Conservation (phyloP, 2,113 vertebrate species). For the Daphoenositta chrysoptera region DNA sequence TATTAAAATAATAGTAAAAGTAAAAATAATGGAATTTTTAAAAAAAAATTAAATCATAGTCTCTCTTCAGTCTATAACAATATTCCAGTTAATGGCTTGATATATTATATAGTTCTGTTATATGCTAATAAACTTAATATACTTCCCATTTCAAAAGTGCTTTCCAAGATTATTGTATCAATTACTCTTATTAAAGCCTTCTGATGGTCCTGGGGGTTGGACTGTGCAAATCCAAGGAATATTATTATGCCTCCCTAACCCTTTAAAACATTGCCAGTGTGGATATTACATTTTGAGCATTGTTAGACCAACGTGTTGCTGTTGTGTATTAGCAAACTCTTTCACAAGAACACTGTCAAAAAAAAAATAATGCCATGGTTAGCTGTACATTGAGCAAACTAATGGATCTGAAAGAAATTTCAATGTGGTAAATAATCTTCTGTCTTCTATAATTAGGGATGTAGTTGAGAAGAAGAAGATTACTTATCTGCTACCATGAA, state of each 20-base stretch:
- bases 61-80: neutral
- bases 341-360: neutral
- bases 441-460: conserved; percentile 42
- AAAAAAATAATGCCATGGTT: neutral
- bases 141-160: conserved; percentile 3
- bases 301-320: neutral
- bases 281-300: accelerated
- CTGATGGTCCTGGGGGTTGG: neutral
- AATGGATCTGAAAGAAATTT: conserved; percentile 48
- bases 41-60: neutral
- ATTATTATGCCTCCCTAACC: neutral
- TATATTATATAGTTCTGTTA: conserved; percentile 13
- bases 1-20: conserved; percentile 17
- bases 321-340: neutral
- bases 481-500: neutral
- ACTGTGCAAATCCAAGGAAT: neutral
- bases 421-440: conserved; percentile 51
- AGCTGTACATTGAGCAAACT: conserved; percentile 23
- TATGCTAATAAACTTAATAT: conserved; percentile 41
- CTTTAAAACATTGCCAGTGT: neutral
- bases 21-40: conserved; percentile 18
- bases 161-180: conserved; percentile 12
- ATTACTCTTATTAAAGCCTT: conserved; percentile 13
- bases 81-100: conserved; percentile 36
- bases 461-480: conserved; percentile 27